Evolutionary conservation across 2,888 invertebrate genomes (phyloP).

Genomic region (Lottia scabra): DNA sequence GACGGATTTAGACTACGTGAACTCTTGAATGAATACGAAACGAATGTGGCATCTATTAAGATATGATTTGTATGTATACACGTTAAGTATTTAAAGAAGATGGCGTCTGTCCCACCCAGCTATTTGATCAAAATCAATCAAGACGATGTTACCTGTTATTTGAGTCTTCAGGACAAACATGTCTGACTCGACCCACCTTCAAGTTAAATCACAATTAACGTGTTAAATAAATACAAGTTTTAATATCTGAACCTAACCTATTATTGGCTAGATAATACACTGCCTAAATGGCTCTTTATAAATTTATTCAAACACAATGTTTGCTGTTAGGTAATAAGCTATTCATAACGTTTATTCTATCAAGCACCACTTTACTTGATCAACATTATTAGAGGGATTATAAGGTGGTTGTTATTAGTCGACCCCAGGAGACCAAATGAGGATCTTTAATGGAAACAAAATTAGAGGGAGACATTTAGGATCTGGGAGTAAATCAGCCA

Average conservation of each 20-base stretch:
- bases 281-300: not conserved
- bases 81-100: not conserved
- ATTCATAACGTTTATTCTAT: not conserved
- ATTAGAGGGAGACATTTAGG: not conserved
- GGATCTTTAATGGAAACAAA: not conserved
- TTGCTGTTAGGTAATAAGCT: conserved; percentile 2
- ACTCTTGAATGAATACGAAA: not conserved
- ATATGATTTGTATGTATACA: not conserved
- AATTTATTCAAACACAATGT: not conserved
- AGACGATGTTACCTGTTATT: not conserved
- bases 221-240: no score
- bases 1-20: not conserved
- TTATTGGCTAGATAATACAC: not conserved
- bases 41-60: not conserved
- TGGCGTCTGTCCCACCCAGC: not conserved
- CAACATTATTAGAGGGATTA: conserved; percentile 3
- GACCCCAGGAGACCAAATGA: not conserved
- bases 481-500: not conserved
- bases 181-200: not conserved
- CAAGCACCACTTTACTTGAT: not conserved
- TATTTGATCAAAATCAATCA: not conserved
- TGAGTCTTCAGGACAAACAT: not conserved
- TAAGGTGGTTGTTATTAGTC: not conserved
- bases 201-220: no score
- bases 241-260: not conserved